A percentile compares a stretch with the other conserved stretches of the same genome.
phyloP scores from a whole-genome alignment of 2,113 vertebrate genomes.

The Pantherophis guttatus region DNA sequence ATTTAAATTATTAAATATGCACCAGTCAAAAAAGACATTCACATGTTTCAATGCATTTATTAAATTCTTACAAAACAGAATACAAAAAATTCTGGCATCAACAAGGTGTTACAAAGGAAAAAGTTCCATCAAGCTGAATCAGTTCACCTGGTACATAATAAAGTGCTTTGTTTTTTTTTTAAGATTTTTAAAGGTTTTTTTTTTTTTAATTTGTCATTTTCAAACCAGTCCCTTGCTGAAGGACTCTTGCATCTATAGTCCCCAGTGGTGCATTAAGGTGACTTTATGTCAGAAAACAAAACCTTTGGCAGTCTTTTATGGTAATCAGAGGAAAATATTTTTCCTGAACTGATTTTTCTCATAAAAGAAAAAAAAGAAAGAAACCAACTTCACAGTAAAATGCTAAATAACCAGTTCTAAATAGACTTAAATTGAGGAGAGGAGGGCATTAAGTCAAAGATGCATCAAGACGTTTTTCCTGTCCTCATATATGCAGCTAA shows the following conservation, averaged over 20 bases:
- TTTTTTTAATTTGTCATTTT: conserved; percentile 25
- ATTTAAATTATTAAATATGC: background rate
- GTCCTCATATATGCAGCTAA: conserved; percentile 49
- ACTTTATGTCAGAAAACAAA: conserved; percentile 45
- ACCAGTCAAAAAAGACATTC: background rate
- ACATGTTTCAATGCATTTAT: conserved; percentile 82
- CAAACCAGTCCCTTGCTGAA: conserved; percentile 11
- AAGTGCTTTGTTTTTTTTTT: conserved; percentile 86
- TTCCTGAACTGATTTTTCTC: conserved; percentile 40
- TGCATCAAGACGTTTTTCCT: background rate
- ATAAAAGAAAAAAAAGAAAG: conserved; percentile 19
- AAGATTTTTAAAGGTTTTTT: background rate
- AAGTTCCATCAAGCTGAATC: conserved; percentile 80
- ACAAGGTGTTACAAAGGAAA: conserved; percentile 74
- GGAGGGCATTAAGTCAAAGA: conserved; percentile 22
- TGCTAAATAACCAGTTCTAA: conserved; percentile 60
- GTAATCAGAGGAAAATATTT: conserved; percentile 43
- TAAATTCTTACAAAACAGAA: conserved; percentile 94
- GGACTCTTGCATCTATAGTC: conserved; percentile 23
- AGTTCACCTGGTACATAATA: conserved; percentile 90
- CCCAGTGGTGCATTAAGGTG: conserved; percentile 34
- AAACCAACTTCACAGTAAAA: conserved; percentile 67
- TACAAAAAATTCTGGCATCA: conserved; percentile 95
- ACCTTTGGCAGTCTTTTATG: conserved; percentile 62
- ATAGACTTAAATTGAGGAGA: conserved; percentile 32